phyloP scores from a whole-genome alignment of 1,140 invertebrate species.

The Bombus superbus region DNA sequence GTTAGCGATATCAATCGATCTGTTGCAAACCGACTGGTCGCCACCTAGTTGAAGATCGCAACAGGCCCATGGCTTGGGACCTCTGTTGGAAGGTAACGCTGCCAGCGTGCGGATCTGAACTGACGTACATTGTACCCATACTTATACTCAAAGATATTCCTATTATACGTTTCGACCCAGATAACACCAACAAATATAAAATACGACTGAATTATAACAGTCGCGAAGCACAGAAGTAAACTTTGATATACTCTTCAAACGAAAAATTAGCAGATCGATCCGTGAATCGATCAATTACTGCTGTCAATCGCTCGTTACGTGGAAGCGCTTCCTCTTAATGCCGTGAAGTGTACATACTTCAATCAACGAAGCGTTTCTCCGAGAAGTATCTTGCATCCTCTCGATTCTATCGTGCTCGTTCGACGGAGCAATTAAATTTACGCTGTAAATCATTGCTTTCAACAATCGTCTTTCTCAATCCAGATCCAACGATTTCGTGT shows the following conservation, averaged over 20 bases:
- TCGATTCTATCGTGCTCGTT: not conserved
- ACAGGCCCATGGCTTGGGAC: too few species aligned
- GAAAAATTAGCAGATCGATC: not conserved
- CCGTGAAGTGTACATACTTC: not conserved
- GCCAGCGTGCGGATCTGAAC: too few species aligned
- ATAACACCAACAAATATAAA: not conserved
- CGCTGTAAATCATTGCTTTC: constrained; percentile 9
- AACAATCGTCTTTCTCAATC: not conserved
- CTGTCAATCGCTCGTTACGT: not conserved
- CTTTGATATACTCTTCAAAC: too few species aligned
- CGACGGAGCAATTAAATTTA: constrained; percentile 5
- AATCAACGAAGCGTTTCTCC: not conserved
- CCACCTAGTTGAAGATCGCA: too few species aligned
- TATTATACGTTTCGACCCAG: too few species aligned
- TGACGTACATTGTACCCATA: too few species aligned
- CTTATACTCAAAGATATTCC: too few species aligned
- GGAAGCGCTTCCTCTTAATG: not conserved
- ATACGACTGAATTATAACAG: not conserved
- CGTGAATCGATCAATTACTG: not conserved
- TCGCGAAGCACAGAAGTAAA: not conserved
- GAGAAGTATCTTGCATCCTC: not conserved
- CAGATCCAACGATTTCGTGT: constrained; percentile 12
- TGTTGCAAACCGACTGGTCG: too few species aligned
- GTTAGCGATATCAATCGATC: too few species aligned
- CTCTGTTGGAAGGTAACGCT: too few species aligned